Conservation (phyloP, 2,113 vertebrate genomes). For the Gymnarchus niloticus region DNA sequence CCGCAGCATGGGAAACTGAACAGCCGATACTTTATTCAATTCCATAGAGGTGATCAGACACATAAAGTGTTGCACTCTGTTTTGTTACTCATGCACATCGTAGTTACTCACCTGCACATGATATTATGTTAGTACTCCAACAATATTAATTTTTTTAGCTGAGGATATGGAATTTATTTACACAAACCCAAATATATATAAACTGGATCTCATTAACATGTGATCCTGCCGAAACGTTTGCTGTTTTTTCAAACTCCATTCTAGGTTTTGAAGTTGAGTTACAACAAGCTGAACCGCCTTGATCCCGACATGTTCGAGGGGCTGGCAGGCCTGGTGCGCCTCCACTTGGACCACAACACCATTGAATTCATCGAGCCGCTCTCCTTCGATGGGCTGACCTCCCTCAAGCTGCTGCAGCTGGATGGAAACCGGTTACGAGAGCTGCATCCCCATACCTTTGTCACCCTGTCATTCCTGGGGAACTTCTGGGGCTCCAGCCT, state of each 20-base stretch:
- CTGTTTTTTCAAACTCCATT: background rate
- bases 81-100: background rate
- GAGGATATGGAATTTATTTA: background rate
- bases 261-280: constrained; percentile 69
- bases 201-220: background rate
- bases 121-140: background rate
- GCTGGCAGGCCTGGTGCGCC: constrained; percentile 55
- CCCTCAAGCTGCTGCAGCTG: constrained; percentile 66
- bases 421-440: constrained; percentile 65
- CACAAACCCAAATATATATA: background rate
- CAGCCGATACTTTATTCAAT: background rate
- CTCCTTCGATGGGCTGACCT: constrained; percentile 61
- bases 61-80: background rate
- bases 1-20: background rate
- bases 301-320: constrained; percentile 56
- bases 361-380: constrained; percentile 66
- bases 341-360: constrained; percentile 68
- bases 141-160: background rate
- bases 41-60: background rate
- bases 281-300: constrained; percentile 65
- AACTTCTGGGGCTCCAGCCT: constrained; percentile 65
- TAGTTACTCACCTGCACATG: background rate
- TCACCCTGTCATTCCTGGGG: constrained; percentile 64
- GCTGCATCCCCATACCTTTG: constrained; percentile 67
- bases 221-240: background rate